Conservation (phyloP, 2,113 vertebrate genomes). For the Muntiacus reevesi region DNA sequence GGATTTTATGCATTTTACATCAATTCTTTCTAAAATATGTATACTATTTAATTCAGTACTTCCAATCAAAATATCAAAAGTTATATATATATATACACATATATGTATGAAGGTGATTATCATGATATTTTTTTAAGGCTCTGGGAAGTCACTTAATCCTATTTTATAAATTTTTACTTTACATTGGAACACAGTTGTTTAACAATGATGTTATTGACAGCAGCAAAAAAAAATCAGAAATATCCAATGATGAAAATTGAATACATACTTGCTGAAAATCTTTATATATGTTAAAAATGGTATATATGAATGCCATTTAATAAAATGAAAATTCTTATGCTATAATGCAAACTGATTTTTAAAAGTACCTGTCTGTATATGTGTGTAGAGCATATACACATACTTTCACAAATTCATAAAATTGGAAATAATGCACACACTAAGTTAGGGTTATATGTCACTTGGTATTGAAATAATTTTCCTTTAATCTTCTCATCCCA, state of each 20-base stretch:
- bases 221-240: background rate
- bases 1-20: background rate
- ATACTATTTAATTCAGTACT: background rate
- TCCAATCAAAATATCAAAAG: background rate
- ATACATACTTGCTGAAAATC: background rate
- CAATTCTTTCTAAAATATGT: background rate
- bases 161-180: background rate
- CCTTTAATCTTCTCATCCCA: background rate
- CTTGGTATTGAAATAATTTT: background rate
- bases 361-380: background rate
- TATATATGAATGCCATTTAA: background rate
- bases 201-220: background rate
- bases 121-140: background rate
- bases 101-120: background rate
- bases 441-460: background rate
- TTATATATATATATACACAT: background rate
- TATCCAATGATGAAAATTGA: background rate
- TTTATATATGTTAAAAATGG: background rate
- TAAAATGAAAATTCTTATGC: constrained; percentile 9
- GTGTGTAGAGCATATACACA: background rate
- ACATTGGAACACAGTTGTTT: background rate
- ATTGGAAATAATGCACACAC: background rate
- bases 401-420: background rate
- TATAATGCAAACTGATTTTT: background rate
- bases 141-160: background rate